These are phyloP conservation scores for Cheilosia variabilis DNA, from an alignment of 2,888 invertebrate species.

Conservation along the genomic window DNA sequence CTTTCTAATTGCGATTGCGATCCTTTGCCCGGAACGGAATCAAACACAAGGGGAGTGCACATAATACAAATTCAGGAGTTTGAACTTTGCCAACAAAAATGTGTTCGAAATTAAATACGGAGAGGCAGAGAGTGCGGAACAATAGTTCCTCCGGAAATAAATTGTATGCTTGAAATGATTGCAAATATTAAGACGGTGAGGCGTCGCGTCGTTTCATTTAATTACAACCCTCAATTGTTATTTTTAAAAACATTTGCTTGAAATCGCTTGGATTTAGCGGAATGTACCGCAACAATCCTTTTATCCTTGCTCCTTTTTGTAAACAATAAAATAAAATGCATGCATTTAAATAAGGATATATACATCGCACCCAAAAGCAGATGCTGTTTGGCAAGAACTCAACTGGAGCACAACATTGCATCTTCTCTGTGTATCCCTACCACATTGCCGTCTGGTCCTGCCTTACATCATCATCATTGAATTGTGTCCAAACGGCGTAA, in stretches of 20 bases:
- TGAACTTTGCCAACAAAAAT: constrained; percentile 46
- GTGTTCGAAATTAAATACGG: not conserved
- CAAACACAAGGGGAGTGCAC: constrained; percentile 16
- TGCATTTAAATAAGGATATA: constrained; percentile 46
- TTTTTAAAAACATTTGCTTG: too few species aligned
- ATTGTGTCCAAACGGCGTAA: constrained; percentile 40
- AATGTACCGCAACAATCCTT: not conserved
- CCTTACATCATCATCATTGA: constrained; percentile 42
- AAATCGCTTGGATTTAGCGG: too few species aligned
- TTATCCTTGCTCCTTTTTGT: not conserved
- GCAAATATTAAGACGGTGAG: constrained; percentile 26
- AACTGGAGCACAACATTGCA: constrained; percentile 48
- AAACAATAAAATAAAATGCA: constrained; percentile 21
- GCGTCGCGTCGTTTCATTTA: constrained; percentile 46
- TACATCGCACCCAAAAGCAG: constrained; percentile 30
- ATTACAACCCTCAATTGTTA: constrained; percentile 47
- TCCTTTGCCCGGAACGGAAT: constrained; percentile 38
- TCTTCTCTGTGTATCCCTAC: constrained; percentile 1
- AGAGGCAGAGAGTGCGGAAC: not conserved
- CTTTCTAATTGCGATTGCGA: constrained; percentile 65
- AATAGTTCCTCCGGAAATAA: not conserved
- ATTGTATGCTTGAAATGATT: constrained; percentile 35
- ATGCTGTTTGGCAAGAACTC: constrained; percentile 33
- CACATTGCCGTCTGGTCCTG: constrained; percentile 5
- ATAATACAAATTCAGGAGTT: constrained; percentile 23